Conservation (phyloP, 2,888 invertebrate genomes). For the Zygothrica quintamaculata region DNA sequence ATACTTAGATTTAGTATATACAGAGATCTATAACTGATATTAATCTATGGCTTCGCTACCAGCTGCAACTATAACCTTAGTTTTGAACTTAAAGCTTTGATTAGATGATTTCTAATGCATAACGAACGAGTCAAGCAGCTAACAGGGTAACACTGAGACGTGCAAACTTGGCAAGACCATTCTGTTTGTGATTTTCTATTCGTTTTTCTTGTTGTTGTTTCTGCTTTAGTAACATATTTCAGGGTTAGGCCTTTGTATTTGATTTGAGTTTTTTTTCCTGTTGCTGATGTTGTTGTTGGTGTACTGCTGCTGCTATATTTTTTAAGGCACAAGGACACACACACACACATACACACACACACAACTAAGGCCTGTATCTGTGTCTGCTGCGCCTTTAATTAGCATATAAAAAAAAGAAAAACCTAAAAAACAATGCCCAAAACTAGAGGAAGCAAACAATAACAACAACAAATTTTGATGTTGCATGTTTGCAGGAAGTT, state of each 20-base stretch:
- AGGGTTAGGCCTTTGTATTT: slow-evolving; percentile 60
- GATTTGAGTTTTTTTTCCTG: slow-evolving; percentile 27
- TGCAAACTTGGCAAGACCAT: neutral
- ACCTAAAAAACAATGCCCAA: slow-evolving; percentile 4
- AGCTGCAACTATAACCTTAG: no score
- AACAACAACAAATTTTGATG: slow-evolving; percentile 4
- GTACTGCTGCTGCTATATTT: no score
- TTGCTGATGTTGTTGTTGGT: no score
- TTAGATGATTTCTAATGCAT: no score
- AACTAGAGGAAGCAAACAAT: slow-evolving; percentile 16
- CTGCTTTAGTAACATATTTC: slow-evolving; percentile 32
- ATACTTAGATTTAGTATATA: no score
- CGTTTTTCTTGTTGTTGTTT: neutral
- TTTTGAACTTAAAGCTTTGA: no score
- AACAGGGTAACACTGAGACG: neutral
- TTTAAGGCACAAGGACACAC: slow-evolving; percentile 54
- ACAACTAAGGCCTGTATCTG: slow-evolving; percentile 13
- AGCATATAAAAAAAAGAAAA: slow-evolving; percentile 48
- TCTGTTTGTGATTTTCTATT: slow-evolving; percentile 5
- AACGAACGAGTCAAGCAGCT: no score
- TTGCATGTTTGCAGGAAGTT: slow-evolving; percentile 27
- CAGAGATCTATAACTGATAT: no score
- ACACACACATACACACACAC: neutral
- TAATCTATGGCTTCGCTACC: no score
- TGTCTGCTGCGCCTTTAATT: slow-evolving; percentile 55